Evolutionary conservation across 2,113 vertebrate genomes (phyloP), one percentile per base, ranked within the genome.

Genomic region (Erpornis zantholeuca): DNA sequence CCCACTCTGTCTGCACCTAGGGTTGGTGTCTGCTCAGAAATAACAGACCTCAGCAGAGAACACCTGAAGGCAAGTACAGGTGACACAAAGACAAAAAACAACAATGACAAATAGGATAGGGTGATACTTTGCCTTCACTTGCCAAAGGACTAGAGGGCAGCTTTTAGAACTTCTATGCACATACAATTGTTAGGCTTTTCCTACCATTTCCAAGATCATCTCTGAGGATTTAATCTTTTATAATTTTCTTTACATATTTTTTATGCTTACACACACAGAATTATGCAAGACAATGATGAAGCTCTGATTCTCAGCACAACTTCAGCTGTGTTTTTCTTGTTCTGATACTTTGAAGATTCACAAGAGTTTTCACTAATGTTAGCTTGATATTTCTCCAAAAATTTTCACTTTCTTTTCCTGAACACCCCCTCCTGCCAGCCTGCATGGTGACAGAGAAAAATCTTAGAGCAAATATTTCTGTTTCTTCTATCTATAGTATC

Each of bases 271-370:
- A 10, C 36, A 59, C 10, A 35, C 0, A 59, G 16, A 44, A 33
- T 44, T 12, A 27, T 22, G 9, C 44, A 52, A 22, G 36, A 50
- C 1, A 1, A 50, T 35, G 66, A 21, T 16, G 21, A 86, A 76
- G 25, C 3, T 54, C 49, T 42, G 36, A 36, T 76, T 68, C 44
- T 52, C 0, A 0, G 20, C 1, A 3, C 21, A 36, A 10, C 21
- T 76, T 35, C 25, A 42, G 17, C 17, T 68, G 25, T 1, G 0
- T 36, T 44, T 60, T 60, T 59, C 44, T 59, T 76, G 21, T 68
- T 68, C 25, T 50, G 36, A 22, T 52, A 29, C 14, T 52, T 52
- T 8, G 6, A 68, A 44, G 27, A 59, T 25, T 59, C 31, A 27
- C 7, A 15, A 31, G 15, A 40, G 17, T 50, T 68, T 59, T 36